These are phyloP conservation scores for Boloria euphrosyne DNA, from an alignment of 2,888 invertebrate genomes.

Conservation along the genomic window DNA sequence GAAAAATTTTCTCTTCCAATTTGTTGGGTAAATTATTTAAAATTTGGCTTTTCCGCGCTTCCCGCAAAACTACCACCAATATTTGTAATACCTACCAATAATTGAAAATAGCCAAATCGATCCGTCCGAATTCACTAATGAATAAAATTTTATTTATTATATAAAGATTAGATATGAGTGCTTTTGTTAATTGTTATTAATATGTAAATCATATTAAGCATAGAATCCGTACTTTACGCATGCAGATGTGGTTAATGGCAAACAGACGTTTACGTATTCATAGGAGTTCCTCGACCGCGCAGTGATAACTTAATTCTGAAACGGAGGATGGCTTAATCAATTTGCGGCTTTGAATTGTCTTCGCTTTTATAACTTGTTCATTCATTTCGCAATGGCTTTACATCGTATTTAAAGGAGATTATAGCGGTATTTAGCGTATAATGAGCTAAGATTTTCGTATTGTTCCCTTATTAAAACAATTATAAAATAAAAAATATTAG, in stretches of 20 bases:
- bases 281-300: slow-evolving; percentile 26
- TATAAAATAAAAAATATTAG: not conserved
- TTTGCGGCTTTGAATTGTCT: slow-evolving; percentile 30
- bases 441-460: slow-evolving; percentile 1
- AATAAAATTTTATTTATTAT: too few species aligned
- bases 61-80: too few species aligned
- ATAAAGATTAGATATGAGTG: not conserved
- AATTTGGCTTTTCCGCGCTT: too few species aligned
- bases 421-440: not conserved
- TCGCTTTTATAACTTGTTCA: slow-evolving; percentile 23
- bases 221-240: slow-evolving; percentile 4
- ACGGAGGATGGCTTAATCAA: slow-evolving; percentile 27
- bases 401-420: slow-evolving; percentile 7
- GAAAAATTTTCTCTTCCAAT: too few species aligned
- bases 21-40: too few species aligned
- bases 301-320: slow-evolving; percentile 25
- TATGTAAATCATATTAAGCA: slow-evolving; percentile 4
- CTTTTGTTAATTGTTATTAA: slow-evolving; percentile 1
- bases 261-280: slow-evolving; percentile 23
- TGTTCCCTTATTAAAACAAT: not conserved
- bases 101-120: too few species aligned
- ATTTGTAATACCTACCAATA: too few species aligned
- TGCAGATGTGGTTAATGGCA: slow-evolving; percentile 26
- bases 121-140: too few species aligned
- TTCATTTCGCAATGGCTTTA: slow-evolving; percentile 15